These are phyloP conservation scores for Bombus cullumanus DNA, from an alignment of 1,140 invertebrate genomes.

Conservation along the genomic window DNA sequence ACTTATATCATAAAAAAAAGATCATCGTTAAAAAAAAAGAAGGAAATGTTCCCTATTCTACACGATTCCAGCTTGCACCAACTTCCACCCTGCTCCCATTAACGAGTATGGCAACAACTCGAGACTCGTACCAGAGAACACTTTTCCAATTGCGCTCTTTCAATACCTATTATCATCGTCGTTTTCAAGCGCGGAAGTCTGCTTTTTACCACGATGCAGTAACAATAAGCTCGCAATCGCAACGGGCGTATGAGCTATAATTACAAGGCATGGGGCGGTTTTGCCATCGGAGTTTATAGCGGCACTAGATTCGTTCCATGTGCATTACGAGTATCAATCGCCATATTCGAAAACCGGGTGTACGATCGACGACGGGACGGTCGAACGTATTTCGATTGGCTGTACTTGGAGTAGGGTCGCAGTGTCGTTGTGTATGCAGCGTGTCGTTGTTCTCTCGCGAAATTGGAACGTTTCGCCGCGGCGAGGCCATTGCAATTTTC, in stretches of 20 bases:
- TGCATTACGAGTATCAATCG: conserved; percentile 33
- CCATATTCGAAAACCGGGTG: conserved; percentile 20
- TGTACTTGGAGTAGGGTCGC: background rate
- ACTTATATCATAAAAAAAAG: background rate
- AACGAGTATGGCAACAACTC: background rate
- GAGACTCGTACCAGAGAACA: background rate
- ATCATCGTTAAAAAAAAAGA: too few species aligned
- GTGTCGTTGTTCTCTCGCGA: conserved; percentile 54
- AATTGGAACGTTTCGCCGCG: conserved; percentile 60
- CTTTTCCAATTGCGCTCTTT: background rate
- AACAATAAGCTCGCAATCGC: background rate
- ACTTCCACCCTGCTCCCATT: background rate
- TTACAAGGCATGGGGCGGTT: background rate
- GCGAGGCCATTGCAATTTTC: conserved; percentile 68
- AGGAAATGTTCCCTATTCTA: background rate
- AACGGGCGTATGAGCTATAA: background rate
- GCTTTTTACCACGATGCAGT: background rate
- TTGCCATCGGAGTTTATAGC: conserved; percentile 4
- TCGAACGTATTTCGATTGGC: conserved; percentile 39
- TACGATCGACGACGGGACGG: background rate
- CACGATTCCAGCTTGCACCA: background rate
- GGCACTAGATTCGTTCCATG: background rate
- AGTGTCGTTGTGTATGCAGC: conserved; percentile 2
- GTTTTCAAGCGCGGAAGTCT: background rate
- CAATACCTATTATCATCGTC: background rate